Conservation (phyloP, 2,888 invertebrate genomes). For the Chrysolina haemoptera region DNA sequence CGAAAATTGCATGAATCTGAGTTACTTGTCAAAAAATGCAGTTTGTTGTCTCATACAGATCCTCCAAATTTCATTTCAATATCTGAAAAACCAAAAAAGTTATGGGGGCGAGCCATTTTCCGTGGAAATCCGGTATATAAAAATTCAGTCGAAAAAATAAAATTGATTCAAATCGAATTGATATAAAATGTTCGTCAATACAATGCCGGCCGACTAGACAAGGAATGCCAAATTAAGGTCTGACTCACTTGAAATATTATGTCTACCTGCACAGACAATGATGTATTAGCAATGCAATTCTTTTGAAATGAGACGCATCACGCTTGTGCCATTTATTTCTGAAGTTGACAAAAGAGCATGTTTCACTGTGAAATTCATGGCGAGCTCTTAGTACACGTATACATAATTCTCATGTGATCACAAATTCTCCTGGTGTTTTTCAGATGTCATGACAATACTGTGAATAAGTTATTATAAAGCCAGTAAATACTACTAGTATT, state of each 20-base stretch:
- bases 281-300: conserved; percentile 3
- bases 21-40: too few species aligned
- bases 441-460: not conserved
- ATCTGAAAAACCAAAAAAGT: too few species aligned
- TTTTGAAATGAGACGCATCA: conserved; percentile 9
- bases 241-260: not conserved
- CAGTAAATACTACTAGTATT: too few species aligned
- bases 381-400: not conserved
- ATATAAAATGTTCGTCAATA: not conserved
- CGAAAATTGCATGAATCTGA: too few species aligned
- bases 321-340: not conserved
- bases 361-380: conserved; percentile 1
- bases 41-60: too few species aligned
- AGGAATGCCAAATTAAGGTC: not conserved
- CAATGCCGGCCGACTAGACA: not conserved
- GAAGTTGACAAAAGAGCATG: not conserved
- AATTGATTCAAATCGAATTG: too few species aligned
- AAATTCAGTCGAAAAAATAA: too few species aligned
- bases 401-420: not conserved
- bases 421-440: not conserved
- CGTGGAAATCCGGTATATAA: too few species aligned
- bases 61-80: too few species aligned
- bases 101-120: too few species aligned
- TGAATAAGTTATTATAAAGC: too few species aligned
- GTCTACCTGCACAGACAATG: conserved; percentile 16